phyloP scores from a whole-genome alignment of 2,888 invertebrate genomes.

The Matsumyia berberina region DNA sequence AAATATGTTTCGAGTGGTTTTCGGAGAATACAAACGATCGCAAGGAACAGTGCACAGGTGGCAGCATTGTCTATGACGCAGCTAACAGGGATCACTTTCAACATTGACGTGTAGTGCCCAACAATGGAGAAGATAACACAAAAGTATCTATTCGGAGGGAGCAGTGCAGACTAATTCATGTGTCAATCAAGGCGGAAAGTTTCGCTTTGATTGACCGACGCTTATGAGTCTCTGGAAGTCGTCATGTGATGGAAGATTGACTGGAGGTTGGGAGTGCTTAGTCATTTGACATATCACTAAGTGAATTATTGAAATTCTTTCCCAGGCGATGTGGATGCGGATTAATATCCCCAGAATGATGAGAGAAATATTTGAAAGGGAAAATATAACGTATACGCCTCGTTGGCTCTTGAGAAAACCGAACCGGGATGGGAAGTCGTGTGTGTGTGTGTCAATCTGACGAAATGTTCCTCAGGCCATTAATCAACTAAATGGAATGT shows the following conservation, averaged over 20 bases:
- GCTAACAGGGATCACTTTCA: slow-evolving; percentile 54
- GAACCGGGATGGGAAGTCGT: not conserved
- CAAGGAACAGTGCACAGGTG: too few species aligned
- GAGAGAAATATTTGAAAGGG: not conserved
- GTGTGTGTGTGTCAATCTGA: slow-evolving; percentile 22
- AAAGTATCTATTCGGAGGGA: not conserved
- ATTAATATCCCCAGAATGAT: slow-evolving; percentile 21
- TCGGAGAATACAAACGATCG: not conserved
- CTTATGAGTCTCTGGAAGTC: not conserved
- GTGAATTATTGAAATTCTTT: slow-evolving; percentile 9
- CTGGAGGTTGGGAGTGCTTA: slow-evolving; percentile 11
- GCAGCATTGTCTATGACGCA: not conserved
- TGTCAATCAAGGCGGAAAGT: slow-evolving; percentile 31
- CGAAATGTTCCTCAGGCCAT: not conserved
- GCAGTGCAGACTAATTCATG: slow-evolving; percentile 22
- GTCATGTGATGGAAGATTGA: not conserved
- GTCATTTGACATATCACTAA: slow-evolving; percentile 26
- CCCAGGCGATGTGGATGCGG: not conserved
- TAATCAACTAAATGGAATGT: slow-evolving; percentile 17
- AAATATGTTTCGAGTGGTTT: slow-evolving; percentile 16
- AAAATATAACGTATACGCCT: slow-evolving; percentile 14
- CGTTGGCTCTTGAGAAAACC: not conserved
- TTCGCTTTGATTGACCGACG: slow-evolving; percentile 23
- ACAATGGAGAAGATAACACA: slow-evolving; percentile 30
- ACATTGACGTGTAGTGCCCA: slow-evolving; percentile 50